Evolutionary conservation across 2,797 vertebrate genomes (phyloP).

Genomic region (Sebastes alutus): DNA sequence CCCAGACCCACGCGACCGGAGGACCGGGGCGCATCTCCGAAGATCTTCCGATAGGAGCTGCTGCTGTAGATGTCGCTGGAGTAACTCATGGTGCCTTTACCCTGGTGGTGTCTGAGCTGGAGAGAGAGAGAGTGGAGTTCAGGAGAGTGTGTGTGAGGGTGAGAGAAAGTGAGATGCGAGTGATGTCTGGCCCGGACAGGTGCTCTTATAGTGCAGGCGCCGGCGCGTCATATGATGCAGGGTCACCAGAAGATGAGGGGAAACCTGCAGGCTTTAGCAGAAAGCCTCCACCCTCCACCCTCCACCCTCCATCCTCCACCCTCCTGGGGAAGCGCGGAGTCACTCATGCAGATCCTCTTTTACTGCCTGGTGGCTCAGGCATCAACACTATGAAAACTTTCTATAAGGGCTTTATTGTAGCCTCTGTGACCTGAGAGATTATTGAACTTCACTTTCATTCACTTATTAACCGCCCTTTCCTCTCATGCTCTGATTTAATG

Average conservation of each 20-base stretch:
- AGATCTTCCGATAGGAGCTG: conserved; percentile 86
- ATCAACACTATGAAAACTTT: conserved; percentile 7
- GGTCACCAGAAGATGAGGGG: conserved; percentile 62
- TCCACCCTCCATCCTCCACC: conserved; percentile 19
- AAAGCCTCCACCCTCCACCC: conserved; percentile 53
- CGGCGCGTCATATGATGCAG: conserved; percentile 84
- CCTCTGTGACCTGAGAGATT: neutral
- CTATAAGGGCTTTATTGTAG: neutral
- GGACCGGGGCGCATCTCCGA: conserved; percentile 82
- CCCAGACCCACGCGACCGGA: conserved; percentile 70
- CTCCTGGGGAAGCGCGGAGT: conserved; percentile 63
- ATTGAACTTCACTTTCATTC: neutral
- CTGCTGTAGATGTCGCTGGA: conserved; percentile 77
- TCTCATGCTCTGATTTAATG: neutral
- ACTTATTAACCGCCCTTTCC: neutral
- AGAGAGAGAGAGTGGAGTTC: conserved; percentile 49
- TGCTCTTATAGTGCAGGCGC: conserved; percentile 76
- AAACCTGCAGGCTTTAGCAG: conserved; percentile 81
- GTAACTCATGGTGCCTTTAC: conserved; percentile 79
- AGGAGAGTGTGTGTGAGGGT: conserved; percentile 44
- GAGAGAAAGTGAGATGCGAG: conserved; percentile 77
- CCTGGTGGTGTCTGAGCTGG: conserved; percentile 21
- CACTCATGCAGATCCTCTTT: conserved; percentile 67
- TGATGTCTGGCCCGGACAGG: conserved; percentile 68
- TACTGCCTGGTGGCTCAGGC: conserved; percentile 13